Percentiles rank a stretch among this genome's conserved stretches.
These are phyloP conservation scores for Caloenas nicobarica DNA, from an alignment of 2,113 vertebrate genomes.

Conservation along the genomic window DNA sequence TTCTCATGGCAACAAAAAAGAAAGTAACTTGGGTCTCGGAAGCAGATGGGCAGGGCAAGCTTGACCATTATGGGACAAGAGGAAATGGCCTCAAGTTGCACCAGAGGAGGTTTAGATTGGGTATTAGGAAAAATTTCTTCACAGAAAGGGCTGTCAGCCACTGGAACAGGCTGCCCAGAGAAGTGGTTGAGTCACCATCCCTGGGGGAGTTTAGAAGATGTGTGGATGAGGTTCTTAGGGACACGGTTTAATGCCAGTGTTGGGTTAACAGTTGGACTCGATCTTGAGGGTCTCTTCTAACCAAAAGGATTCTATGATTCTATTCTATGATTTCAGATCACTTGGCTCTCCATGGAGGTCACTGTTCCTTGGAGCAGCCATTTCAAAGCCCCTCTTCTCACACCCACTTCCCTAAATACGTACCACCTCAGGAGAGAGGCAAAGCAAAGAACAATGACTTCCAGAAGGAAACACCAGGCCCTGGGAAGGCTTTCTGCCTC, in stretches of 20 bases:
- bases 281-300: no score
- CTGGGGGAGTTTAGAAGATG: no score
- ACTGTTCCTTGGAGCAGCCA: background rate
- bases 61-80: background rate
- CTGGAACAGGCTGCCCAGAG: no score
- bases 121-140: no score
- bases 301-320: no score
- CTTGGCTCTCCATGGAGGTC: rapidly evolving
- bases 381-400: background rate
- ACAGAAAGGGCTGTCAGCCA: no score
- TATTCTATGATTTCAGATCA: background rate
- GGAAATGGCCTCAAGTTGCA: no score
- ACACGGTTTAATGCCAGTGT: no score
- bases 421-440: background rate
- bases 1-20: background rate
- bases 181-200: no score
- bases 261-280: no score
- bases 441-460: background rate
- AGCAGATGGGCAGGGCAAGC: background rate
- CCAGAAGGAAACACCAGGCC: background rate
- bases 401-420: background rate
- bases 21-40: background rate
- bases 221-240: no score
- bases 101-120: no score
- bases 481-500: background rate